phyloP scores from a whole-genome alignment of 1,140 invertebrate genomes.

The Micrasema minimum region DNA sequence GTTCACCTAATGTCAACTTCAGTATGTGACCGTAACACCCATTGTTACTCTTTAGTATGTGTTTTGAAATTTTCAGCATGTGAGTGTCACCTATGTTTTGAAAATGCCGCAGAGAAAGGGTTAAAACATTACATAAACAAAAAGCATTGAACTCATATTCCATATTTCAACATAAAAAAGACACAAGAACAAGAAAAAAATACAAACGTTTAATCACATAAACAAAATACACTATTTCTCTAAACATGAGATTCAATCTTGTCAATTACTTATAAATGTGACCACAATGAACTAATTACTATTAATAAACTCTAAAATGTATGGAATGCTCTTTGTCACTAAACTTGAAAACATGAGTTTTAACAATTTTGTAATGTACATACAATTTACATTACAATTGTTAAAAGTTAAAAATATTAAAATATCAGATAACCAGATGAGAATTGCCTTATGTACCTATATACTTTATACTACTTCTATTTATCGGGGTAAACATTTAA shows the following conservation, averaged over 20 bases:
- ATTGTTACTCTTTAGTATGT: too few species aligned
- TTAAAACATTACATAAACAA: too few species aligned
- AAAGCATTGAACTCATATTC: too few species aligned
- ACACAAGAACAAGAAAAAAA: constrained; percentile 8
- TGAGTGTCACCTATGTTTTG: too few species aligned
- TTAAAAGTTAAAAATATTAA: not conserved
- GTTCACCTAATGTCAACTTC: too few species aligned
- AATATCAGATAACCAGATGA: constrained; percentile 4
- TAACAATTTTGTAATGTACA: constrained; percentile 10
- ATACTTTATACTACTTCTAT: not conserved
- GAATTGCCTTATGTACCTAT: not conserved
- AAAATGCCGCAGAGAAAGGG: too few species aligned
- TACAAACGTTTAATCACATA: not conserved
- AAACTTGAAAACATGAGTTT: constrained; percentile 11
- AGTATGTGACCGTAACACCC: too few species aligned
- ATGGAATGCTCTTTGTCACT: constrained; percentile 29
- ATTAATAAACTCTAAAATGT: constrained; percentile 15
- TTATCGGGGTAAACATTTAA: not conserved
- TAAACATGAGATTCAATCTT: too few species aligned
- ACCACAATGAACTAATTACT: constrained; percentile 2
- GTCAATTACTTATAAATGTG: not conserved
- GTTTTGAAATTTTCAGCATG: too few species aligned
- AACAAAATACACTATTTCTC: too few species aligned
- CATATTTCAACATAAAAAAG: constrained; percentile 21
- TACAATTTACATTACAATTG: not conserved